phyloP scores from a whole-genome alignment of 2,888 invertebrate genomes.

The Platynereis dumerilii region DNA sequence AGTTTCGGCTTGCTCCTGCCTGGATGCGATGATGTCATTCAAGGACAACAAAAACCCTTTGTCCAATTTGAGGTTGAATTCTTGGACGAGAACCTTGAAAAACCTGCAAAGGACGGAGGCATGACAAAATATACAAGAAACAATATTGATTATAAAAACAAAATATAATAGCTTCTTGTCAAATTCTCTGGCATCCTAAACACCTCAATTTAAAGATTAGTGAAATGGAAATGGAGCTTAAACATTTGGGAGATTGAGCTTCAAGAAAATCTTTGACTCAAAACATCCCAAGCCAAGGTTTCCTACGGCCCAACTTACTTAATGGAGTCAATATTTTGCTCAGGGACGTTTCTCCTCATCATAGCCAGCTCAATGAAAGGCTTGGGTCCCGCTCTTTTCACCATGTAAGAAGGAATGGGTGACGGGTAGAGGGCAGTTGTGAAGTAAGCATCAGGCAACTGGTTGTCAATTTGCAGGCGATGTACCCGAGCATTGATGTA shows the following conservation, averaged over 20 bases:
- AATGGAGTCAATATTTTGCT: slow-evolving; percentile 58
- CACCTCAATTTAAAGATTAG: too few relatives aligned
- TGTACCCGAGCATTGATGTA: slow-evolving; percentile 76
- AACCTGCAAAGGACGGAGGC: slow-evolving; percentile 57
- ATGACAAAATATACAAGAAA: not conserved
- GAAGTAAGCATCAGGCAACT: slow-evolving; percentile 74
- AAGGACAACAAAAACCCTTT: slow-evolving; percentile 73
- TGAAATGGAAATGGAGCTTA: too few relatives aligned
- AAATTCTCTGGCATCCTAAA: too few relatives aligned
- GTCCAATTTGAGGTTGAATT: slow-evolving; percentile 75
- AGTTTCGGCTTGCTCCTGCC: slow-evolving; percentile 70
- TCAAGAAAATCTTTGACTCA: too few relatives aligned
- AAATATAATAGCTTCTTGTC: not conserved
- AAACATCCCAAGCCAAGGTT: not conserved
- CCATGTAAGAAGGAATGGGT: slow-evolving; percentile 66
- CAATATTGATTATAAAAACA: not conserved
- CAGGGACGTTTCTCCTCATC: slow-evolving; percentile 57
- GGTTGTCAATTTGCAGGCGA: slow-evolving; percentile 76
- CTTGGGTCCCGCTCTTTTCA: slow-evolving; percentile 67
- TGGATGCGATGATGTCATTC: slow-evolving; percentile 71
- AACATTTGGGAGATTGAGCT: too few relatives aligned
- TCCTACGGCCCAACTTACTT: slow-evolving; percentile 49
- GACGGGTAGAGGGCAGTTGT: slow-evolving; percentile 74
- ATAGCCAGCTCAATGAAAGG: slow-evolving; percentile 68
- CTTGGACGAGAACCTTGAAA: slow-evolving; percentile 72